Conservation (phyloP, 2,797 vertebrate genomes). For the Delichon dasypus region DNA sequence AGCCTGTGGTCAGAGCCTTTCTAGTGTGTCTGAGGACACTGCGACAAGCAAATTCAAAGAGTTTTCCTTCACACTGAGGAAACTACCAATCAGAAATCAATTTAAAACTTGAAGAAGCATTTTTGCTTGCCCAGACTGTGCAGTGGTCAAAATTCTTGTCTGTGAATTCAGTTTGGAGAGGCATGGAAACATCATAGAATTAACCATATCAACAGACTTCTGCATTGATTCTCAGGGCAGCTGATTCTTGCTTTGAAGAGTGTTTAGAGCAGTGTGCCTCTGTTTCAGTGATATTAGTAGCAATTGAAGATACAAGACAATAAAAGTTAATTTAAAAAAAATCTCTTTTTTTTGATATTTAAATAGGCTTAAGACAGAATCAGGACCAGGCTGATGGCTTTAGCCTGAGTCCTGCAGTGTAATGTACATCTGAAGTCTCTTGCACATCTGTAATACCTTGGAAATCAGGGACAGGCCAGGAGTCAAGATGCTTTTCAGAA, state of each 20-base stretch:
- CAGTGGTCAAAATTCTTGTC: not conserved
- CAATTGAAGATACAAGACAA: not conserved
- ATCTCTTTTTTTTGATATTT: not conserved
- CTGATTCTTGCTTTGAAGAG: not conserved
- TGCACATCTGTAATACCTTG: accelerated
- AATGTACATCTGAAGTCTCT: not conserved
- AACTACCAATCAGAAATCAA: not conserved
- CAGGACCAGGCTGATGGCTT: not conserved
- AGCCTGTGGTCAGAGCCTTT: too few relatives aligned
- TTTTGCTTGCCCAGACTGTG: not conserved
- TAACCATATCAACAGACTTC: not conserved
- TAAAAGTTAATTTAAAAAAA: not conserved
- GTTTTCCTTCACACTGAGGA: accelerated
- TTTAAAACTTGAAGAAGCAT: not conserved
- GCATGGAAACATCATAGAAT: not conserved
- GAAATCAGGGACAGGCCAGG: not conserved
- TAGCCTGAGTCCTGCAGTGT: not conserved
- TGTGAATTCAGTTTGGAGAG: not conserved
- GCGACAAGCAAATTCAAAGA: not conserved
- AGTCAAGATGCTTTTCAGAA: accelerated
- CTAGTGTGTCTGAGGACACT: too few relatives aligned
- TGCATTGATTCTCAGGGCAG: not conserved
- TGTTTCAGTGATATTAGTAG: not conserved
- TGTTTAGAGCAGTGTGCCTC: not conserved
- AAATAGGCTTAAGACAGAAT: not conserved